Conservation (phyloP, 2,888 invertebrate species). For the Leucoma salicis region DNA sequence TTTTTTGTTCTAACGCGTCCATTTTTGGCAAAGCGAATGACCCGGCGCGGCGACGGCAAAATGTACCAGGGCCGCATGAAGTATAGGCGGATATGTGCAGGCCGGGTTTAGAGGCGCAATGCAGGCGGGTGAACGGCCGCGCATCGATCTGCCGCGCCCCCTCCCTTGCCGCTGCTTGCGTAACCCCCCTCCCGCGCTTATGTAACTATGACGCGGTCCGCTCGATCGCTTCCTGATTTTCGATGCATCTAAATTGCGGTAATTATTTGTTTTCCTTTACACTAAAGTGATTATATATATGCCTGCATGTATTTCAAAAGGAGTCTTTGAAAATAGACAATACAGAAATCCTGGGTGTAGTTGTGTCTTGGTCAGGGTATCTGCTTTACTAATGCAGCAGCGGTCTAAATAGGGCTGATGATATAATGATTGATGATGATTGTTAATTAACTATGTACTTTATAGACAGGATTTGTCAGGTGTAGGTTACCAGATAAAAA, state of each 20-base stretch:
- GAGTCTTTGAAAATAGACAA: no score
- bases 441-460: no score
- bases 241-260: slow-evolving; percentile 36
- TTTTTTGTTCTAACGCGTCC: no score
- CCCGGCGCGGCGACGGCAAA: slow-evolving; percentile 25
- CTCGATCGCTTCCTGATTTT: slow-evolving; percentile 62
- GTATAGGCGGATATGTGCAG: slow-evolving; percentile 48
- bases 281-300: no score
- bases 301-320: no score
- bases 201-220: slow-evolving; percentile 69
- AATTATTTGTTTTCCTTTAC: not conserved
- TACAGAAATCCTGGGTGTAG: no score
- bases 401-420: no score
- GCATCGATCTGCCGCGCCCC: slow-evolving; percentile 67
- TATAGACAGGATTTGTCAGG: no score
- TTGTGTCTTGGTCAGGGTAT: no score
- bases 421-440: no score
- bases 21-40: slow-evolving; percentile 44
- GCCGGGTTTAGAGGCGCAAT: slow-evolving; percentile 64
- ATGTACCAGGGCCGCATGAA: slow-evolving; percentile 65
- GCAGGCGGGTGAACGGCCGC: slow-evolving; percentile 81
- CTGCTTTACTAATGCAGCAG: no score
- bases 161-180: slow-evolving; percentile 52
- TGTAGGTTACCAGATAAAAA: no score
- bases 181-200: slow-evolving; percentile 65